Evolutionary conservation across 2,888 invertebrate species (phyloP).

Genomic region (Hermaeophaga mercurialis): DNA sequence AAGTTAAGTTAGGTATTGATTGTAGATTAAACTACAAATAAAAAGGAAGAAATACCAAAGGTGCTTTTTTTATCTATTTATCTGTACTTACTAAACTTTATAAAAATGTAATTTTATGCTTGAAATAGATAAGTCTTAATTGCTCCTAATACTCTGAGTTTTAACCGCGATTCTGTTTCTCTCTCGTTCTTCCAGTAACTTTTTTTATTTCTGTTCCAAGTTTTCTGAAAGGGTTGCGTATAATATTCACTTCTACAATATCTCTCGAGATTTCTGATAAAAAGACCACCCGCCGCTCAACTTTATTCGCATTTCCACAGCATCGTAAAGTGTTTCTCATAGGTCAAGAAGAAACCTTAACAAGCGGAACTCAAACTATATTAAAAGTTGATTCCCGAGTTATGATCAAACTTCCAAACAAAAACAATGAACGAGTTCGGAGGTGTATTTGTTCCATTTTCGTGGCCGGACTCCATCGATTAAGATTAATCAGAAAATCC

Average conservation of each 20-base stretch:
- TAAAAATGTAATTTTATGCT: no score
- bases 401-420: conserved; percentile 10
- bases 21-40: no score
- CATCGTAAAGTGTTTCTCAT: conserved; percentile 20
- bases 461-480: conserved; percentile 15
- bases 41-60: no score
- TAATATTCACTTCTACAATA: conserved; percentile 18
- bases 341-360: conserved; percentile 22
- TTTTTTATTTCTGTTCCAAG: background rate
- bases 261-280: conserved; percentile 11
- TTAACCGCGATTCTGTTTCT: background rate
- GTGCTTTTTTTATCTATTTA: no score
- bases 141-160: no score
- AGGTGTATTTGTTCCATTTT: conserved; percentile 16
- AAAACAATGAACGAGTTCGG: conserved; percentile 19
- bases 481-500: conserved; percentile 25
- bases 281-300: background rate
- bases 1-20: no score
- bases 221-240: conserved; percentile 12
- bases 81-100: no score
- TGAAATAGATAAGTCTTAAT: no score
- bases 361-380: conserved; percentile 24
- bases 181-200: background rate
- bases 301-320: conserved; percentile 10
- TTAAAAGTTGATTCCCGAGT: conserved; percentile 28